Evolutionary conservation across 1,140 invertebrate genomes (phyloP).

Genomic region (Drosophila novamexicana): DNA sequence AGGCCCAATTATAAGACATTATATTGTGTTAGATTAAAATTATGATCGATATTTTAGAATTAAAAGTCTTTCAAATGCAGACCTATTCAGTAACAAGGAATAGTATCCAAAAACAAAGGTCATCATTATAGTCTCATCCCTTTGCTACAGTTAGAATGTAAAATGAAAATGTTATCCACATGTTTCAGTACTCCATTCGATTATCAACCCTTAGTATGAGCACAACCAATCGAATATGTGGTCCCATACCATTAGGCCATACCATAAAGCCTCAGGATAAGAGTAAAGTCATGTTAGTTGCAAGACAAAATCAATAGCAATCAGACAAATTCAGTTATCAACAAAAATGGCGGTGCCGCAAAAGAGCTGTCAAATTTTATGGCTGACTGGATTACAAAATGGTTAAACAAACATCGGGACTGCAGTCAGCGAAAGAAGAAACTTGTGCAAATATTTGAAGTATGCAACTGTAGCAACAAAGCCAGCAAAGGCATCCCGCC

Average conservation of each 20-base stretch:
- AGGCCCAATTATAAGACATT: too few species aligned
- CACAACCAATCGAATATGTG: neutral
- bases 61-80: too few species aligned
- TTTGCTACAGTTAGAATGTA: neutral
- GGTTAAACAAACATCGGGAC: constrained; percentile 36
- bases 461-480: constrained; percentile 67
- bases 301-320: constrained; percentile 17
- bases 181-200: constrained; percentile 10
- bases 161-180: constrained; percentile 7
- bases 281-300: constrained; percentile 56
- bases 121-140: neutral
- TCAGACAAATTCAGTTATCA: constrained; percentile 44
- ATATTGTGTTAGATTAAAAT: too few species aligned
- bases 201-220: neutral
- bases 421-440: constrained; percentile 17
- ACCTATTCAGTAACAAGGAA: too few species aligned
- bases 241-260: neutral
- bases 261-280: constrained; percentile 49
- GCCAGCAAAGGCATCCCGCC: constrained; percentile 15
- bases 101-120: neutral
- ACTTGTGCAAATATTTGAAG: constrained; percentile 64
- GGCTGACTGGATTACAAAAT: constrained; percentile 39
- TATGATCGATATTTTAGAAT: too few species aligned
- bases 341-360: constrained; percentile 22
- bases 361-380: constrained; percentile 35